These are phyloP conservation scores for Lytechinus variegatus DNA, from an alignment of 35 echinoderm and acorn worm genomes.

Conservation along the genomic window DNA sequence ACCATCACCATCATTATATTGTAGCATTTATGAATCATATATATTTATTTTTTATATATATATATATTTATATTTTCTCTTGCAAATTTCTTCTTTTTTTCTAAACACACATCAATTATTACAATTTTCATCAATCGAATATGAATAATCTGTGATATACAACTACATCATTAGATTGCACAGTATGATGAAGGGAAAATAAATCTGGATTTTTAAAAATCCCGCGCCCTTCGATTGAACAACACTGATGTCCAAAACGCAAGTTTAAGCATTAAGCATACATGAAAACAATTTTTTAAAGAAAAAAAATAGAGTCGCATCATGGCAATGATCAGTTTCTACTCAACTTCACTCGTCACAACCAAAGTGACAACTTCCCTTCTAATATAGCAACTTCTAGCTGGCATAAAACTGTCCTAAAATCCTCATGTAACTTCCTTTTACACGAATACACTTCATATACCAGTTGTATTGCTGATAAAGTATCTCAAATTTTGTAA, in stretches of 20 bases:
- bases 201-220: neutral
- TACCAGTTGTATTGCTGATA: conserved; percentile 12
- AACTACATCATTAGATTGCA: conserved; percentile 46
- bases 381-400: neutral
- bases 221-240: neutral
- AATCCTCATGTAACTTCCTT: neutral
- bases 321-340: neutral
- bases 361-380: neutral
- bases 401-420: neutral
- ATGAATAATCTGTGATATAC: conserved; percentile 41
- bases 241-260: neutral
- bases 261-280: neutral
- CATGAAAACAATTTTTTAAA: neutral
- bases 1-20: conserved; percentile 34
- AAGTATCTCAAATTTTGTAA: neutral
- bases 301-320: too few relatives aligned
- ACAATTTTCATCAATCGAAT: neutral
- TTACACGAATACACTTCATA: neutral
- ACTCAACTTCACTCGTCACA: neutral
- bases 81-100: conserved; percentile 32
- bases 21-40: conserved; percentile 38
- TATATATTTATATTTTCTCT: conserved; percentile 2
- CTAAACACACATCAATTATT: conserved; percentile 24
- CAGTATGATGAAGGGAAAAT: neutral
- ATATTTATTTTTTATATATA: neutral